A percentile compares a stretch with the other conserved stretches of the same genome.
Evolutionary conservation across 2,113 vertebrate genomes (phyloP).

Genomic region (Prionailurus bengalensis): DNA sequence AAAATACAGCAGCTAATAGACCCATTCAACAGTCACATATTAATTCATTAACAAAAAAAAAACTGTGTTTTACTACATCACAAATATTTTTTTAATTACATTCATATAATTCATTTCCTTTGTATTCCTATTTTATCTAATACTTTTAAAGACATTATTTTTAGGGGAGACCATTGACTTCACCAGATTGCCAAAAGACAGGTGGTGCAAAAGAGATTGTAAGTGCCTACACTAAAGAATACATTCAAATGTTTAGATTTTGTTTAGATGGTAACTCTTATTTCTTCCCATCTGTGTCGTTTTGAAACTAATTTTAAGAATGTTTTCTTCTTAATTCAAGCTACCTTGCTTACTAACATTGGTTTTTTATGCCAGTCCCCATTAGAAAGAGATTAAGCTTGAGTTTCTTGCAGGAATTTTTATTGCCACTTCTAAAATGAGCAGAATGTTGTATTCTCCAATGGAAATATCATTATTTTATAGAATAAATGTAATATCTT

Average conservation of each 20-base stretch:
- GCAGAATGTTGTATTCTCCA: not conserved
- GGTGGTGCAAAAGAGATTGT: not conserved
- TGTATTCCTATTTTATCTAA: conserved; percentile 21
- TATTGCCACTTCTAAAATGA: conserved; percentile 48
- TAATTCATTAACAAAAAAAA: conserved; percentile 58
- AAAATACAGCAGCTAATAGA: not conserved
- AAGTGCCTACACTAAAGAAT: not conserved
- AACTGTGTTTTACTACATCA: not conserved
- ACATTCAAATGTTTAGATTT: conserved; percentile 32
- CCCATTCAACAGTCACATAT: not conserved
- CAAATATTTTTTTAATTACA: not conserved
- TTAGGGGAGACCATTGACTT: not conserved
- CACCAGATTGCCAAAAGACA: not conserved
- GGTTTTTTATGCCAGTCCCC: not conserved
- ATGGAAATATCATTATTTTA: conserved; percentile 3
- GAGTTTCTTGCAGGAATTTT: conserved; percentile 21
- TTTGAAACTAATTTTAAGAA: conserved; percentile 42
- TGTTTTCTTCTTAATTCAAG: conserved; percentile 46
- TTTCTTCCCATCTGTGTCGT: not conserved
- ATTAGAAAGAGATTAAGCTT: conserved; percentile 17
- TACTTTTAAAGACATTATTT: not conserved
- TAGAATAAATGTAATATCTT: conserved; percentile 41
- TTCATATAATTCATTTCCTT: not conserved
- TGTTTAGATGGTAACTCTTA: not conserved
- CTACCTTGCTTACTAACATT: not conserved